Evolutionary conservation across 2,888 invertebrate genomes (phyloP).

Genomic region (Strigamia maritima): DNA sequence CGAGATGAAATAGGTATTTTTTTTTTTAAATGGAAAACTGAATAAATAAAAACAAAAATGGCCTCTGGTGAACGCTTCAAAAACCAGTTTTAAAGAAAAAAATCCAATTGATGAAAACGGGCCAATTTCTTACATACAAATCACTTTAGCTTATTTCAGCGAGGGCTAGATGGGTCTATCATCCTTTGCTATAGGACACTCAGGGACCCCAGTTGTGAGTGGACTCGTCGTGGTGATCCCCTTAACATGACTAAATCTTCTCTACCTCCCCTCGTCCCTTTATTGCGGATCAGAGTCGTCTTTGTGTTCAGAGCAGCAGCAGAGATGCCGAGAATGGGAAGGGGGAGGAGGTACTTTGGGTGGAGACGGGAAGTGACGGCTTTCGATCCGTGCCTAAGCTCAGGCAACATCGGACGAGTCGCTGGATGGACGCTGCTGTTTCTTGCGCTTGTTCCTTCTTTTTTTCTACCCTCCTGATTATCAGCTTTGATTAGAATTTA

Average conservation of each 20-base stretch:
- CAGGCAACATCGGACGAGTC: slow-evolving; percentile 2
- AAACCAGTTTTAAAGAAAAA: background rate
- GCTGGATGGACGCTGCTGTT: slow-evolving; percentile 5
- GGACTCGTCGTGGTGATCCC: slow-evolving; percentile 1
- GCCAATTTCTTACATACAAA: background rate
- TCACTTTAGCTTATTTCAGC: slow-evolving; percentile 9
- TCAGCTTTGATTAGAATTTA: slow-evolving; percentile 36
- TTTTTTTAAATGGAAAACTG: background rate
- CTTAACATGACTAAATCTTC: slow-evolving; percentile 10
- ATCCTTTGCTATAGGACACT: background rate
- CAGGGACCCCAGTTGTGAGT: slow-evolving; percentile 1
- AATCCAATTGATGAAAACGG: background rate
- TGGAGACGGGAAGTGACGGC: slow-evolving; percentile 15
- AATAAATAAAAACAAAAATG: background rate
- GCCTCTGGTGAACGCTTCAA: background rate
- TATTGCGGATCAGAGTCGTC: slow-evolving; percentile 15
- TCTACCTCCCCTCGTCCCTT: slow-evolving; percentile 10
- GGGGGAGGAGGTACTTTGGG: background rate
- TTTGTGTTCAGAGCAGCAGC: slow-evolving; percentile 15
- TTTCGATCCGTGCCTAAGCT: slow-evolving; percentile 10
- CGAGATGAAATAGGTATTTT: background rate
- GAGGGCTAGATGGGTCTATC: background rate
- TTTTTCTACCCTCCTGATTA: slow-evolving; percentile 26
- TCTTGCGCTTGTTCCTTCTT: background rate
- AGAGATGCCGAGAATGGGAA: slow-evolving; percentile 1